Conservation (phyloP, 2,797 vertebrate species). For the Falco cherrug region DNA sequence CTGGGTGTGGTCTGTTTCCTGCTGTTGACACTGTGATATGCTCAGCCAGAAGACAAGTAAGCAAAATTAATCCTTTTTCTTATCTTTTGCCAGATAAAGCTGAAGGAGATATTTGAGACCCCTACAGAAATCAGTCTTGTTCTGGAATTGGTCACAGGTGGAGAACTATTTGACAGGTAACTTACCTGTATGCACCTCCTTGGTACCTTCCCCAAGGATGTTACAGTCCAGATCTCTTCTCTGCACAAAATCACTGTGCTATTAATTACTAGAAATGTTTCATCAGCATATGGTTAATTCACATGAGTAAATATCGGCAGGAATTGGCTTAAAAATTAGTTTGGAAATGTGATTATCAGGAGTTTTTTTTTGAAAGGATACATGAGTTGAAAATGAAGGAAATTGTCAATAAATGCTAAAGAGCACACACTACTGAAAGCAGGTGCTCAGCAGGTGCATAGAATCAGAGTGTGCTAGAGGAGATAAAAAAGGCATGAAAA, state of each 20-base stretch:
- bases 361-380: not conserved
- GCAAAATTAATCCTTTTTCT: not conserved
- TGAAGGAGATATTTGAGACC: conserved; percentile 91
- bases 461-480: not conserved
- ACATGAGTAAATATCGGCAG: not conserved
- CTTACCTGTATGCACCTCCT: not conserved
- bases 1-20: not conserved
- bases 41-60: not conserved
- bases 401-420: not conserved
- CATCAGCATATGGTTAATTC: not conserved
- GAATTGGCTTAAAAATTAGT: not conserved
- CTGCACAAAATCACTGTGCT: not conserved
- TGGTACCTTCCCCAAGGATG: not conserved
- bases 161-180: conserved; percentile 89
- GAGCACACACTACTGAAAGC: not conserved
- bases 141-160: conserved; percentile 87
- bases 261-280: not conserved
- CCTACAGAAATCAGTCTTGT: conserved; percentile 88
- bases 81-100: conserved; percentile 82
- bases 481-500: not conserved
- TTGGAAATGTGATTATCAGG: not conserved
- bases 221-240: not conserved
- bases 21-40: not conserved
- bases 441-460: not conserved
- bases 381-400: not conserved